Base-by-base conservation (phyloP, 2,797 vertebrate genomes). In the Sus cebifrons region DNA sequence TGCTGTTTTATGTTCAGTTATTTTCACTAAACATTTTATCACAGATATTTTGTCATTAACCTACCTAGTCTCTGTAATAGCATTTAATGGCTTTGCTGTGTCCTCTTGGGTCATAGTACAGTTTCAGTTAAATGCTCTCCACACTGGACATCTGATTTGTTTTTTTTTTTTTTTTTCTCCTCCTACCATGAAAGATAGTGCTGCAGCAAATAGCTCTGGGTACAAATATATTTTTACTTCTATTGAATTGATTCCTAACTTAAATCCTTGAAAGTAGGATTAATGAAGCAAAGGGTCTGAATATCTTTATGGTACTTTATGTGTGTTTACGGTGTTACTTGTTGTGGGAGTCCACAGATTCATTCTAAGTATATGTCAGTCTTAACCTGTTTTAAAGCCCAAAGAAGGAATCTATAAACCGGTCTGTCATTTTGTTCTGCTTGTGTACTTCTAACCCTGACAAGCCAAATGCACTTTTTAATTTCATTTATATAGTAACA, bases 381-480 rank as follows among this genome's bases (percentile, higher is more conserved):
- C 32, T 86, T 56, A 2, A 64, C 81, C 27, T 81, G 23, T 25
- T 73, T 78, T 78, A 68, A 92, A 90, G 78, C 12, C 44, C 75
- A 65, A 85, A 91, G 27, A 54, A 75, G 25, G n/a, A 32, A 52
- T 64, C 29, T 92, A 0, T 71, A 60, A 54, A 62, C 27, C 6
- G 20, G n/a, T 74, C 27, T 86, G 0, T 82, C 29, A 25, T 25
- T 70, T 67, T 89, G 13, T 85, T 67, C 40, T 56, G 29, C 54
- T 70, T 81, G 29, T 75, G 13, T 78, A 25, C 23, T 90, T 96
- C 10, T 83, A 65, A 71, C 40, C 36, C 67, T 75, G 36, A 16
- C 40, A 93, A 6, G n/a, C 25, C 71, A 58, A 20, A 27, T 81
- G 20, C 1, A 18, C 71, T 32, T 40, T 82, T 74, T 77, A 21